Evolutionary conservation across 2,797 vertebrate genomes (phyloP).

Genomic region (Limosa lapponica): DNA sequence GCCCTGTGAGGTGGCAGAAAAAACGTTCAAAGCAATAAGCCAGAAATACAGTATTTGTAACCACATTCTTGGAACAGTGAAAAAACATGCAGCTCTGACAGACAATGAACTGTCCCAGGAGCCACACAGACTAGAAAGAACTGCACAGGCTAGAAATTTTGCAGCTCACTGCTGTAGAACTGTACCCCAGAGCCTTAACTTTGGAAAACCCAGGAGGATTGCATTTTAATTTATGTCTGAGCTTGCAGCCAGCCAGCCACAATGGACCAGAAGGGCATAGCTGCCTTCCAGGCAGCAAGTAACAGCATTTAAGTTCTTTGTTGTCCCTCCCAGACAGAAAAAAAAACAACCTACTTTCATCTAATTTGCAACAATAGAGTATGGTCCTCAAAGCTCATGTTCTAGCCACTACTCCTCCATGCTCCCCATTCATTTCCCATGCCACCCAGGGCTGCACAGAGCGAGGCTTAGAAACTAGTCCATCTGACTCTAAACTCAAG

Average conservation of each 20-base stretch:
- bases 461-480: not conserved
- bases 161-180: not conserved
- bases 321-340: not conserved
- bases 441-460: not conserved
- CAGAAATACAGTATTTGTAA: slow-evolving; percentile 17
- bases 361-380: not conserved
- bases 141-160: not conserved
- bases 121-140: not conserved
- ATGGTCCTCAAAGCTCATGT: not conserved
- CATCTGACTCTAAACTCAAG: not conserved
- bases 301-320: not conserved
- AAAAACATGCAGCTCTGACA: not conserved
- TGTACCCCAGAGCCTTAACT: not conserved
- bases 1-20: not conserved
- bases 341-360: not conserved
- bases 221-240: not conserved
- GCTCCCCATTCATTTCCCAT: not conserved
- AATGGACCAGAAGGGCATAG: not conserved
- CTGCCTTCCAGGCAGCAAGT: not conserved
- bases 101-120: slow-evolving; percentile 20
- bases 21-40: not conserved
- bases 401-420: not conserved
- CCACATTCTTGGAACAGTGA: not conserved
- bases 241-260: not conserved
- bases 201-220: not conserved